phyloP scores from a whole-genome alignment of 1,140 invertebrate species.

The Drosophila tani region DNA sequence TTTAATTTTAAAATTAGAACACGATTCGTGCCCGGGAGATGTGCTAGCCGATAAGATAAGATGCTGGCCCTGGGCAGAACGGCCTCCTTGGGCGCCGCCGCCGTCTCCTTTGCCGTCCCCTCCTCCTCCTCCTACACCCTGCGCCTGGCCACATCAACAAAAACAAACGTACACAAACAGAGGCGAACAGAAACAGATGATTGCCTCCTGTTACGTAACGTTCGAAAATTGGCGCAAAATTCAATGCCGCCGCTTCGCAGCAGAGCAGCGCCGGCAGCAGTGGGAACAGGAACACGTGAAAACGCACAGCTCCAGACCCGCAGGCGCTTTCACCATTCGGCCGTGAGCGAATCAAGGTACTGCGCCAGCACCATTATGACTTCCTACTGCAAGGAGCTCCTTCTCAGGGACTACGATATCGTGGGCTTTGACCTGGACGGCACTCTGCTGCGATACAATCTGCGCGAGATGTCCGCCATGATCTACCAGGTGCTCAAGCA shows the following conservation, averaged over 20 bases:
- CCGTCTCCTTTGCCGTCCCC: slow-evolving; percentile 2
- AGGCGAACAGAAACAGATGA: slow-evolving; percentile 72
- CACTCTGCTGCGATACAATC: slow-evolving; percentile 89
- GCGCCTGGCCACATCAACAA: slow-evolving; percentile 39
- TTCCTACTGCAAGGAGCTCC: slow-evolving; percentile 81
- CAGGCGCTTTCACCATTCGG: slow-evolving; percentile 13
- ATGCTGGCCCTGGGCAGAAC: slow-evolving; percentile 50
- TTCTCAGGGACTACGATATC: slow-evolving; percentile 90
- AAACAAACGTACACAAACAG: slow-evolving; percentile 39
- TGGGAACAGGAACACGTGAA: slow-evolving; percentile 14
- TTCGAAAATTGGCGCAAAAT: slow-evolving; percentile 55
- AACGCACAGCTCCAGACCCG: not conserved
- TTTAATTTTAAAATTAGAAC: slow-evolving; percentile 40
- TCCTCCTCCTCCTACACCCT: not conserved
- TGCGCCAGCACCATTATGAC: slow-evolving; percentile 80
- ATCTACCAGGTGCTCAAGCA: slow-evolving; percentile 88
- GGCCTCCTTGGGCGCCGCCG: slow-evolving; percentile 14
- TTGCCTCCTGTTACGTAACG: slow-evolving; percentile 56
- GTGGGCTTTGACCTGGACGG: slow-evolving; percentile 94
- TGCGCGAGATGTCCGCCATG: slow-evolving; percentile 87
- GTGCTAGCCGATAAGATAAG: slow-evolving; percentile 47
- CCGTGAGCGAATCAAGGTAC: slow-evolving; percentile 58
- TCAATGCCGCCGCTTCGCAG: slow-evolving; percentile 2
- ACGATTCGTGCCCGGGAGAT: slow-evolving; percentile 9
- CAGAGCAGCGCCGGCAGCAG: slow-evolving; percentile 6